Percentiles rank a stretch among this genome's conserved stretches.
Evolutionary conservation across 1,140 invertebrate species (phyloP).

Genomic region (Drosophila seguyi): DNA sequence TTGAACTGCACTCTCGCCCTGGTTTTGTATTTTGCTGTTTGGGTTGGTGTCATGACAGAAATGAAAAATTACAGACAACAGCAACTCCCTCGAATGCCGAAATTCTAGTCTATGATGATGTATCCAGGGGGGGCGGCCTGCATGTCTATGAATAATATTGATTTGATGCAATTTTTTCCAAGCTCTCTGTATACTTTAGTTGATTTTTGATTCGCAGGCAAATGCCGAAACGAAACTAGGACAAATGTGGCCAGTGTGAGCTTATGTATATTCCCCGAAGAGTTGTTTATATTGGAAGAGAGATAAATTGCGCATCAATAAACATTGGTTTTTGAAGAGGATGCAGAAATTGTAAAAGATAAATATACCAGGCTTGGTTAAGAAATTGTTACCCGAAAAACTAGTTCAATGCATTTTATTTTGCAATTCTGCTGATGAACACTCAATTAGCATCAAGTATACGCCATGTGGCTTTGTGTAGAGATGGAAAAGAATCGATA

Average conservation of each 20-base stretch:
- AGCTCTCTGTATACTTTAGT: constrained; percentile 47
- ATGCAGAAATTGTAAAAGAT: constrained; percentile 2
- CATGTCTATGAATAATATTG: constrained; percentile 70
- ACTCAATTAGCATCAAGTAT: constrained; percentile 25
- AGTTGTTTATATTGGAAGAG: constrained; percentile 29
- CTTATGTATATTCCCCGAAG: constrained; percentile 24
- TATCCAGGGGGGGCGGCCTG: constrained; percentile 9
- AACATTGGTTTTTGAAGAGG: constrained; percentile 27
- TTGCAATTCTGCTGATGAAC: not conserved
- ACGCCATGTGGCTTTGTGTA: constrained; percentile 19
- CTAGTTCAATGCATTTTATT: constrained; percentile 11
- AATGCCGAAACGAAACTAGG: constrained; percentile 12
- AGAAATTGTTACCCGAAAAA: not conserved
- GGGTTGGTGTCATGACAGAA: constrained; percentile 40
- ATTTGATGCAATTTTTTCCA: constrained; percentile 58
- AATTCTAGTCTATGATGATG: constrained; percentile 51
- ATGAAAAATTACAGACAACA: constrained; percentile 66
- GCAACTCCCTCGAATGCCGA: constrained; percentile 9
- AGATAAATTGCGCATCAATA: constrained; percentile 40
- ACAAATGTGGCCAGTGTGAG: constrained; percentile 20
- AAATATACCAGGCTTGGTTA: constrained; percentile 12
- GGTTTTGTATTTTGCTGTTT: constrained; percentile 34
- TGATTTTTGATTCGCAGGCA: constrained; percentile 61
- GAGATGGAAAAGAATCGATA: not conserved
- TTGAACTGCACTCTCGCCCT: constrained; percentile 71